phyloP scores from a whole-genome alignment of 2,888 invertebrate genomes.

The Trilocha varians region DNA sequence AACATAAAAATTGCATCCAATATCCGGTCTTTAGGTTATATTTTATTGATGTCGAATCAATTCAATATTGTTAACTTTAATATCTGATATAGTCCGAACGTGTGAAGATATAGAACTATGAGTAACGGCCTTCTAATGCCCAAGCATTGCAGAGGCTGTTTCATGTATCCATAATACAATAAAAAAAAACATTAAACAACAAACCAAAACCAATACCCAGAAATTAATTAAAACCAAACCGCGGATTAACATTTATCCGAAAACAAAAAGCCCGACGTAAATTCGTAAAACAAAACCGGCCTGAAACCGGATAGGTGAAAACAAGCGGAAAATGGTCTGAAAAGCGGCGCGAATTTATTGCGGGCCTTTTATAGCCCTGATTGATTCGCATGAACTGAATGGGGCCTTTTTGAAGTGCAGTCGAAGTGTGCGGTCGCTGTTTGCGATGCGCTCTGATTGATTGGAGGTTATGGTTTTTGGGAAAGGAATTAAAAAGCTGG shows the following conservation, averaged over 20 bases:
- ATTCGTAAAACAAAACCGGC: neutral
- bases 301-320: conserved; percentile 45
- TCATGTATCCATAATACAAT: too few species aligned
- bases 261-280: neutral
- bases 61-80: too few species aligned
- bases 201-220: neutral
- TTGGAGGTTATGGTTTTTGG: neutral
- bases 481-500: too few species aligned
- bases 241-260: neutral
- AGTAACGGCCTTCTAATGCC: too few species aligned
- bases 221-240: neutral
- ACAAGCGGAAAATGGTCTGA: conserved; percentile 53
- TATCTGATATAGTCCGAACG: too few species aligned
- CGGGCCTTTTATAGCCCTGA: conserved; percentile 40
- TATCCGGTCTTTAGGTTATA: too few species aligned
- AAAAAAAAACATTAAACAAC: too few species aligned
- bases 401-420: conserved; percentile 2
- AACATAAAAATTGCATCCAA: too few species aligned
- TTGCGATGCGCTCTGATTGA: neutral
- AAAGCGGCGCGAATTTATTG: conserved; percentile 44
- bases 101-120: too few species aligned
- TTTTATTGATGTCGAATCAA: too few species aligned
- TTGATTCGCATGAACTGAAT: conserved; percentile 31
- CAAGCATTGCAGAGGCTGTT: too few species aligned
- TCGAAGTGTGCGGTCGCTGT: neutral